A percentile compares a stretch with the other conserved stretches of the same genome.
Evolutionary conservation across 2,797 vertebrate genomes (phyloP).

Genomic region (Salmo trutta): DNA sequence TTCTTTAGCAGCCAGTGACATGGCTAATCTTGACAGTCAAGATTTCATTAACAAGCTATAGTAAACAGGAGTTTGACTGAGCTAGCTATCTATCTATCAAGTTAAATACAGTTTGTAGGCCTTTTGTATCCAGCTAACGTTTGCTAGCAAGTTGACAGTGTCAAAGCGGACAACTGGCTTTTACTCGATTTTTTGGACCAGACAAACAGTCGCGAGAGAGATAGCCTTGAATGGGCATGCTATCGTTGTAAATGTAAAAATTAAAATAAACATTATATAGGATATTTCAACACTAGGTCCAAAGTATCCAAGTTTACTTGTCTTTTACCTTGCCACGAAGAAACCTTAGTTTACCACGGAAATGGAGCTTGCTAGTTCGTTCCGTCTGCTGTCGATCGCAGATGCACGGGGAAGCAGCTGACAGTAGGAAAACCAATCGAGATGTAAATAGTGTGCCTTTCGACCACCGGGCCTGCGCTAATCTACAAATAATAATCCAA

Average conservation of each 20-base stretch:
- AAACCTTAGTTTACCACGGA: neutral
- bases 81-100: neutral
- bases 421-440: constrained; percentile 16
- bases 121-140: neutral
- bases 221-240: too few species aligned
- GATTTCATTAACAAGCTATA: neutral
- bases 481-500: too few species aligned
- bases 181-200: neutral
- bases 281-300: neutral
- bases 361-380: constrained; percentile 39
- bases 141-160: neutral
- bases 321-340: neutral
- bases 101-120: neutral
- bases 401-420: constrained; percentile 38
- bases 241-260: too few species aligned
- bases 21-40: neutral
- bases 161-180: neutral
- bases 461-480: neutral
- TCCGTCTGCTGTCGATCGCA: constrained; percentile 27
- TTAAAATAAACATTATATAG: neutral
- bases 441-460: neutral
- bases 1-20: neutral
- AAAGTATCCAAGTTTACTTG: neutral
- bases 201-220: neutral
- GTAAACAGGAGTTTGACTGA: neutral